Base-by-base conservation (phyloP, 2,888 invertebrate genomes). In the Pristionchus japonicus region DNA sequence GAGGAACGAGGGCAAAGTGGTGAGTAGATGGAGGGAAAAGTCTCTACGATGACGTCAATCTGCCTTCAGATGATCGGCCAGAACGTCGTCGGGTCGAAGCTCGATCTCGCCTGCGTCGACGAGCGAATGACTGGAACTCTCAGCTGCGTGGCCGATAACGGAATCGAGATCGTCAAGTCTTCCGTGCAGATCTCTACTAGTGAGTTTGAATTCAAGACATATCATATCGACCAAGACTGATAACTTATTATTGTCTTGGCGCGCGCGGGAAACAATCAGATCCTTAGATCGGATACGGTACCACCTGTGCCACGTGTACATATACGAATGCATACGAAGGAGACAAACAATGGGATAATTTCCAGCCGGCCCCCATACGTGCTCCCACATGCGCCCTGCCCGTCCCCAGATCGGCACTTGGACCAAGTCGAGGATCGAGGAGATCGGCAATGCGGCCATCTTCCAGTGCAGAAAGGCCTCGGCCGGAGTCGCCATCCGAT, bases 351-450 rank as follows among this genome's bases (percentile, higher is more conserved):
- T 37, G 49, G 7, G 6, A 49, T 47, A 77, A 77, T 77, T 77
- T 85, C 49, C 67, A 86, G 86, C 49, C 40, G 86, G 86, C n/a
- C 3, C 86, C 31, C 4, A 11, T 3, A n/a, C 11, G 23, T 86
- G 86, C 49, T 6, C 52, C 0, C 82, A 34, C 20, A 31, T 83
- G 82, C 82, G 82, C n/a, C 82, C 82, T 20, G 34, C 31, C 27
- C 82, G 52, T 2, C 86, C 67, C 1, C 86, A 67, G 20, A 70
- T 86, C 70, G 57, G 40, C n/a, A 37, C 37, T 1, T 86, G 86
- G 86, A 86, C 86, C 23, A 52, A 70, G 13, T 52, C 86, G 7
- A 70, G 86, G 7, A 49, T 70, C 86, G 86, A 86, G 37, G 57
- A 86, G 23, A 86, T 86, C 70, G 86, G 86, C 13, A 86, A 86